These are phyloP conservation scores for Cetoscarus ocellatus DNA, from an alignment of 2,797 vertebrate species.

Conservation along the genomic window DNA sequence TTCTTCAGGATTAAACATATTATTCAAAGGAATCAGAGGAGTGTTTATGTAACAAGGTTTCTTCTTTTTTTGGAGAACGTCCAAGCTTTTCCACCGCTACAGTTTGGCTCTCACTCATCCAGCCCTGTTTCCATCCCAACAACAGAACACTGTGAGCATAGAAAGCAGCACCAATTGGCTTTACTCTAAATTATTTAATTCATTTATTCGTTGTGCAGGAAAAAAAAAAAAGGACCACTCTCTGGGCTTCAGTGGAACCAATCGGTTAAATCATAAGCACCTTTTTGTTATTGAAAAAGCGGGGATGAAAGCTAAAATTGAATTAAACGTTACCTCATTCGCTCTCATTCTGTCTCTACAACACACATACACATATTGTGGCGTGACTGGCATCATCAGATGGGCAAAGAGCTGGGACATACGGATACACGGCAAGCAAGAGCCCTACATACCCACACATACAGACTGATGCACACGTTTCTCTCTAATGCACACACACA, in stretches of 20 bases:
- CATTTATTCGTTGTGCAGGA: slow-evolving; percentile 34
- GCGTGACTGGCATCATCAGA: slow-evolving; percentile 40
- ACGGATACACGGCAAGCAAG: slow-evolving; percentile 36
- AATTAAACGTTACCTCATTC: slow-evolving; percentile 54
- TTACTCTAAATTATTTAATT: slow-evolving; percentile 26
- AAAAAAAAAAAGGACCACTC: slow-evolving; percentile 31
- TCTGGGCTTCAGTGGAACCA: slow-evolving; percentile 58
- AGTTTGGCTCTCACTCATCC: slow-evolving; percentile 8
- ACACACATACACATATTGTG: slow-evolving; percentile 22
- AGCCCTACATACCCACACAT: slow-evolving; percentile 34
- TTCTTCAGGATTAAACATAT: not conserved
- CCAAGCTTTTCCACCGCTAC: slow-evolving; percentile 7
- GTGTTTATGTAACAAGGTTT: slow-evolving; percentile 1
- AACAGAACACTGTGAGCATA: slow-evolving; percentile 38
- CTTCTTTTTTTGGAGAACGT: slow-evolving; percentile 17
- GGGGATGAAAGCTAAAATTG: slow-evolving; percentile 45
- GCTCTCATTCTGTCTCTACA: not conserved
- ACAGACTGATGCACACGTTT: not conserved
- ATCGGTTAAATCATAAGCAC: slow-evolving; percentile 72
- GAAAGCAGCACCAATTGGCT: slow-evolving; percentile 48
- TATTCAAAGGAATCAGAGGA: not conserved
- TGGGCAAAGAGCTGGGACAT: slow-evolving; percentile 53
- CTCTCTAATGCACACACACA: not conserved
- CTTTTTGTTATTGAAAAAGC: slow-evolving; percentile 49
- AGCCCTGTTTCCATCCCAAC: slow-evolving; percentile 32